Evolutionary conservation across 64 coral and sea anemone genomes (phyloP).

Genomic region (Montipora cactus): DNA sequence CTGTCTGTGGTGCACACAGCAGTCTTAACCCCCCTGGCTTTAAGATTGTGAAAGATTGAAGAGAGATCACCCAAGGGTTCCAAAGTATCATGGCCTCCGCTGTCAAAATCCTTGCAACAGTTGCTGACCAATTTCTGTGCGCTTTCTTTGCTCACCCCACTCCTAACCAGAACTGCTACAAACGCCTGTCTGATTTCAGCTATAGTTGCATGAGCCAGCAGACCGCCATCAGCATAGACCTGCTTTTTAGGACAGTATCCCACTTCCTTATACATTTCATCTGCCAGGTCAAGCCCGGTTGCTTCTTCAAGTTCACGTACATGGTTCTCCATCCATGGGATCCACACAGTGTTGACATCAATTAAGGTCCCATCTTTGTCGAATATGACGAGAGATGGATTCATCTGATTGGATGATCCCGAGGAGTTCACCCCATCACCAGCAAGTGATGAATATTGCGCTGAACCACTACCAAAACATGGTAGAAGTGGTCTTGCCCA

Average conservation of each 20-base stretch:
- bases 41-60: slow-evolving; percentile 78
- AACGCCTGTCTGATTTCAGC: slow-evolving; percentile 85
- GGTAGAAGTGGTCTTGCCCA: slow-evolving; percentile 70
- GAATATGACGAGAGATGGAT: slow-evolving; percentile 84
- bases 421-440: slow-evolving; percentile 72
- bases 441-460: slow-evolving; percentile 66
- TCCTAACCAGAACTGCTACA: slow-evolving; percentile 77
- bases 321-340: slow-evolving; percentile 86
- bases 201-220: slow-evolving; percentile 90
- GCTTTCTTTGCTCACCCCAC: slow-evolving; percentile 53
- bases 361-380: slow-evolving; percentile 99
- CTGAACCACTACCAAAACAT: slow-evolving; percentile 20
- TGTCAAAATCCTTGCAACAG: slow-evolving; percentile 89
- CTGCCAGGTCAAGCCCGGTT: slow-evolving; percentile 71
- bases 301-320: slow-evolving; percentile 72
- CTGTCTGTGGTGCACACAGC: slow-evolving; percentile 91
- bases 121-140: slow-evolving; percentile 68
- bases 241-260: slow-evolving; percentile 81
- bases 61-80: slow-evolving; percentile 81
- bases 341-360: slow-evolving; percentile 90
- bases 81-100: slow-evolving; percentile 59
- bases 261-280: slow-evolving; percentile 80
- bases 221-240: slow-evolving; percentile 69
- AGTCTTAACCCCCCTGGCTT: slow-evolving; percentile 78
- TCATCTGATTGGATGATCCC: slow-evolving; percentile 4